phyloP scores from a whole-genome alignment of 2,797 vertebrate genomes.

The Aphelocoma californica region DNA sequence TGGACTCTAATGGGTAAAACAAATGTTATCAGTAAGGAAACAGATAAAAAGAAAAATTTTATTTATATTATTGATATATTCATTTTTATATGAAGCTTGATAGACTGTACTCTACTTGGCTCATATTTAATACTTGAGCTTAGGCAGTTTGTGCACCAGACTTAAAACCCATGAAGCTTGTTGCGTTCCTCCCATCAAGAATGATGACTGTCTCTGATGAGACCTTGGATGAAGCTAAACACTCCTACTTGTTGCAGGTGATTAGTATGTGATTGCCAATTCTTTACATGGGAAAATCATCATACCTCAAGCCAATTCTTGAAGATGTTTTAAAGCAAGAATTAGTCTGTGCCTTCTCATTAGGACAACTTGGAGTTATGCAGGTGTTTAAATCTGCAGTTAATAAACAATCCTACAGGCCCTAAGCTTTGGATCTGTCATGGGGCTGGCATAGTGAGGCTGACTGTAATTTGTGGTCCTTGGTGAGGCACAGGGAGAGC shows the following conservation, averaged over 20 bases:
- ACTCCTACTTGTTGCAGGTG: not conserved
- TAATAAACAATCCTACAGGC: not conserved
- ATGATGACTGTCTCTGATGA: not conserved
- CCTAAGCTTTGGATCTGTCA: not conserved
- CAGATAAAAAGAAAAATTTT: not conserved
- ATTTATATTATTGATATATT: not conserved
- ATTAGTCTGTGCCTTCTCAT: not conserved
- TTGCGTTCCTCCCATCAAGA: not conserved
- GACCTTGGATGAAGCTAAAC: not conserved
- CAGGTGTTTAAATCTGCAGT: not conserved
- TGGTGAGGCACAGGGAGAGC: not conserved
- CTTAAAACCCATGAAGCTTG: not conserved
- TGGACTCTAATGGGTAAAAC: slow-evolving; percentile 79
- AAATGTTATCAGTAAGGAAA: slow-evolving; percentile 13
- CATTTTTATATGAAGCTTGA: not conserved
- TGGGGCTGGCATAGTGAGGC: not conserved
- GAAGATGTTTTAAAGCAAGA: not conserved
- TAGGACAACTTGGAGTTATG: not conserved
- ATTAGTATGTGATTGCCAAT: not conserved
- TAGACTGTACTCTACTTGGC: not conserved
- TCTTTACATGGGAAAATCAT: not conserved
- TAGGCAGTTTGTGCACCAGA: not conserved
- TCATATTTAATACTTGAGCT: not conserved
- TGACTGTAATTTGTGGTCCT: not conserved
- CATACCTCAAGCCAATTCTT: not conserved